Percentiles rank a stretch among this genome's conserved stretches.
Conservation (phyloP, 2,888 invertebrate species). For the Hetaerina titia region DNA sequence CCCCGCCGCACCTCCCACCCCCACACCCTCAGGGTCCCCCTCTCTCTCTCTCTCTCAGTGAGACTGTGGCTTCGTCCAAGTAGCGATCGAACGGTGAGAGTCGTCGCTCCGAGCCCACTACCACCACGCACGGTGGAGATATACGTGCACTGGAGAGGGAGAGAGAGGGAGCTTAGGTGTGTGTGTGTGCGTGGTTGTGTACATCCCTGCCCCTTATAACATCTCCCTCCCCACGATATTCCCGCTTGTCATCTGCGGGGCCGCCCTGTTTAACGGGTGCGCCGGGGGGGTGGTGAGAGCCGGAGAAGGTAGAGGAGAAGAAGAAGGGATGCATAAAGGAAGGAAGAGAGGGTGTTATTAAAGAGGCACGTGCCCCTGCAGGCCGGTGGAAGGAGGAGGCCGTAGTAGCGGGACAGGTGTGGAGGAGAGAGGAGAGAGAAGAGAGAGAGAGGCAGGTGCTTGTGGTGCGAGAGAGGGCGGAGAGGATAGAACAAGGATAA, state of each 20-base stretch:
- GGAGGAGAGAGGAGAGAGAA: neutral
- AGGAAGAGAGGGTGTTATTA: slow-evolving; percentile 41
- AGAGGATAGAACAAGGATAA: slow-evolving; percentile 35
- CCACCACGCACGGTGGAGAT: neutral
- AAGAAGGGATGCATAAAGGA: neutral
- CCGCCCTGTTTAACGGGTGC: neutral
- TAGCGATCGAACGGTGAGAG: slow-evolving; percentile 37
- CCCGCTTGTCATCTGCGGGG: slow-evolving; percentile 25
- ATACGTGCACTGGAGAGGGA: neutral
- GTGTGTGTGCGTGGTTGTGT: neutral
- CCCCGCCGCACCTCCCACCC: neutral
- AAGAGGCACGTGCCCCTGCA: slow-evolving; percentile 38
- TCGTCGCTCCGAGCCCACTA: neutral
- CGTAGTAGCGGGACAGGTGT: neutral
- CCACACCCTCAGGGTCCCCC: neutral
- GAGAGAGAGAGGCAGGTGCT: neutral
- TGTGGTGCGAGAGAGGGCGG: neutral
- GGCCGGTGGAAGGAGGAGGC: slow-evolving; percentile 20
- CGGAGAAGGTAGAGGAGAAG: neutral
- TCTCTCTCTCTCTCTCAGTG: neutral
- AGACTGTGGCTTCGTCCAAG: slow-evolving; percentile 23
- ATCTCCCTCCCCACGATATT: neutral
- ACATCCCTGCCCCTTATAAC: neutral
- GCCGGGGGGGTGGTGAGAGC: neutral
- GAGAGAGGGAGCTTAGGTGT: neutral